A percentile compares a stretch with the other conserved stretches of the same genome.
Conservation (phyloP, 2,888 invertebrate genomes). For the Clanis bilineata region DNA sequence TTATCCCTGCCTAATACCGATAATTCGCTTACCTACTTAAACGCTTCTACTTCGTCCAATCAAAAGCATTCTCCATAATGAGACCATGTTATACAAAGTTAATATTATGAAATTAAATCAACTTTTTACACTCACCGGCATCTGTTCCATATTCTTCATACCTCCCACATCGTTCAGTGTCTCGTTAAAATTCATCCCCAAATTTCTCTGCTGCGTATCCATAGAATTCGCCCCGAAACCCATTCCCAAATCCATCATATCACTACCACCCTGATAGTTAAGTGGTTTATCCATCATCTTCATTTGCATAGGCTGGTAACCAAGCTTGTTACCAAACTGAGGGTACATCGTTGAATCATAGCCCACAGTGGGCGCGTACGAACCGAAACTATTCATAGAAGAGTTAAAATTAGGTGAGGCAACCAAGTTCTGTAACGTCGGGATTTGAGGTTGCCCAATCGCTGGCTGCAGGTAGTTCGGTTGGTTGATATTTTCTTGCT, state of each 20-base stretch:
- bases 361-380: constrained; percentile 51
- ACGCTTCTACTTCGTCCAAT: too few species aligned
- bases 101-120: background rate
- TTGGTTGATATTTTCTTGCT: constrained; percentile 43
- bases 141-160: constrained; percentile 48
- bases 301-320: constrained; percentile 55
- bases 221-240: constrained; percentile 47
- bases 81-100: too few species aligned
- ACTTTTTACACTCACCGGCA: constrained; percentile 43
- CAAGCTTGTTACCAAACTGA: constrained; percentile 58
- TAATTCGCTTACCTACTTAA: too few species aligned
- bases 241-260: constrained; percentile 48
- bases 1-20: too few species aligned
- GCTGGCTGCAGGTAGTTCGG: constrained; percentile 51
- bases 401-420: constrained; percentile 64
- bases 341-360: constrained; percentile 74
- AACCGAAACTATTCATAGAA: constrained; percentile 55
- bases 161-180: constrained; percentile 38
- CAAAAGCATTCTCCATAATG: too few species aligned
- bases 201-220: constrained; percentile 52
- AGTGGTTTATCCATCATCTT: constrained; percentile 50
- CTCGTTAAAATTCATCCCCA: constrained; percentile 49
- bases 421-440: constrained; percentile 56
- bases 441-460: constrained; percentile 62
- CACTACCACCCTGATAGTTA: constrained; percentile 47